Conservation (phyloP, 2,888 invertebrate genomes). For the Raillietiella orientalis region DNA sequence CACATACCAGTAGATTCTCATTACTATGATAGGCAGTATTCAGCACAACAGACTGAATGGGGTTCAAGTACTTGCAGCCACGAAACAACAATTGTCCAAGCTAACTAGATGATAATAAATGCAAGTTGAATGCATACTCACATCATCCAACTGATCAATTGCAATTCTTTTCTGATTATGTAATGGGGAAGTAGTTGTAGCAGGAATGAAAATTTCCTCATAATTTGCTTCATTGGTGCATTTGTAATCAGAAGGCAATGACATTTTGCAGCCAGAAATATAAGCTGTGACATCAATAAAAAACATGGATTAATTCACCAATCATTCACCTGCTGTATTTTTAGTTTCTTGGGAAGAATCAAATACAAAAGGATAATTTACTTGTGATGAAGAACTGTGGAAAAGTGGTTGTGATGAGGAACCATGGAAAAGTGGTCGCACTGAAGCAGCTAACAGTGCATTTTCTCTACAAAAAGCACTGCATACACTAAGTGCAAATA, state of each 20-base stretch:
- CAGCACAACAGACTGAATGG: constrained; percentile 84
- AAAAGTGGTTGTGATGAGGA: constrained; percentile 1
- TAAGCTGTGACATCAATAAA: constrained; percentile 19
- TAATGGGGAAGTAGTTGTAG: too few species aligned
- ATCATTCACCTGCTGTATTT: constrained; percentile 21
- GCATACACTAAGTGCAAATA: constrained; percentile 10
- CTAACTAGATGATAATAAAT: constrained; percentile 16
- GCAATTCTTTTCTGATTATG: neutral
- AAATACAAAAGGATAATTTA: constrained; percentile 53
- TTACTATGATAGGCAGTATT: constrained; percentile 80
- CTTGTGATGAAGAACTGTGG: constrained; percentile 12
- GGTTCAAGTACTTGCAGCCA: constrained; percentile 52
- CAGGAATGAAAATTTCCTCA: constrained; percentile 59
- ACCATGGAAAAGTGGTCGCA: constrained; percentile 10
- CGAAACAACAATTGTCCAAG: constrained; percentile 65
- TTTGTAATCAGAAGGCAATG: constrained; percentile 41
- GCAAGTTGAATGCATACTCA: constrained; percentile 10
- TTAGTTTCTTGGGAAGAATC: constrained; percentile 38
- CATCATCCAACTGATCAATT: constrained; percentile 24
- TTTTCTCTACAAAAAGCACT: constrained; percentile 11
- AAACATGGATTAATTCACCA: neutral
- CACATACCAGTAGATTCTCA: constrained; percentile 87
- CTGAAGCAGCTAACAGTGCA: constrained; percentile 11
- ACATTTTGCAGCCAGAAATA: constrained; percentile 38
- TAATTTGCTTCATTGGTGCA: constrained; percentile 35